phyloP scores from a whole-genome alignment of 2,797 vertebrate genomes.

The Novumbra hubbsi region DNA sequence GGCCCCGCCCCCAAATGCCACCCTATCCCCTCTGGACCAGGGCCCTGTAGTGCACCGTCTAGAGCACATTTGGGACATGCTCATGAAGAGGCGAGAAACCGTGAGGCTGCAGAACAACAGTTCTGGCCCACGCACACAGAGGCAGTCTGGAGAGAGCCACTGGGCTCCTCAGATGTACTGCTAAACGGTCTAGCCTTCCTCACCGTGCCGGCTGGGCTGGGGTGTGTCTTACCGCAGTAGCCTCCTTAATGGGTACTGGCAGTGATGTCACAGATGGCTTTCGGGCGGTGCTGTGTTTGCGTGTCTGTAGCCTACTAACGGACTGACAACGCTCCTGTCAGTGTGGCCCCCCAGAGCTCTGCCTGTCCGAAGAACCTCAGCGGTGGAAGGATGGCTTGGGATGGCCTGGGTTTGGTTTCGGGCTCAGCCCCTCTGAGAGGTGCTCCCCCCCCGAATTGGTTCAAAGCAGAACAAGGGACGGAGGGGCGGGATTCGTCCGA shows the following conservation, averaged over 20 bases:
- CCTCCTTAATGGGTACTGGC: no score
- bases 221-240: no score
- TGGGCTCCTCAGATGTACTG: no score
- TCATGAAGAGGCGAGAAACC: background rate
- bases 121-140: background rate
- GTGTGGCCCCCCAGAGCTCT: no score
- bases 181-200: no score
- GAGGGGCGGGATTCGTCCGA: constrained; percentile 34
- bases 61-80: background rate
- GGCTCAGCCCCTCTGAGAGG: constrained; percentile 13
- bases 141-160: no score
- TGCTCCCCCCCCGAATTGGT: constrained; percentile 52
- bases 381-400: no score
- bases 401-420: background rate
- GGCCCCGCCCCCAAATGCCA: background rate
- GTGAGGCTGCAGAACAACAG: constrained; percentile 7
- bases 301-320: no score
- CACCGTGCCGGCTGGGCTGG: no score
- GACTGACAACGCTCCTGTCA: no score
- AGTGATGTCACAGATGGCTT: background rate
- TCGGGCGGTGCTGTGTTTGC: background rate
- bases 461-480: constrained; percentile 42
- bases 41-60: background rate
- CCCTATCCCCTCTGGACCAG: background rate
- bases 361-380: no score